Percentiles rank a stretch among this genome's conserved stretches.
Conservation (phyloP, 2,888 invertebrate genomes). For the Agriopis aurantiaria region DNA sequence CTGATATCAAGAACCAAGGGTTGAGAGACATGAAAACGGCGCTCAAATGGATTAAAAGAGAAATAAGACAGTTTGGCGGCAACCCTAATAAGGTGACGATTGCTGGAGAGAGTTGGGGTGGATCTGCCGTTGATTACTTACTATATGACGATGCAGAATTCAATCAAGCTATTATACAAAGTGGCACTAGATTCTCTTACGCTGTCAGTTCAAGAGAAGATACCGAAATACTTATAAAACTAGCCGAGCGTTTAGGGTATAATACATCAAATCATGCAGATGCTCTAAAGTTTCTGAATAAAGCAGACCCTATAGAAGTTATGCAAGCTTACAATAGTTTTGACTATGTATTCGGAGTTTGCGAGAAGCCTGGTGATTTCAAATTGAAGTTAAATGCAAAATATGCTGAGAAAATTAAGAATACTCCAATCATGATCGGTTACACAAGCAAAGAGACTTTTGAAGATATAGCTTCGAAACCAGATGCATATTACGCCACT, state of each 20-base stretch:
- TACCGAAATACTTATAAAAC: constrained; percentile 52
- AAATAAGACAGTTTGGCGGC: constrained; percentile 69
- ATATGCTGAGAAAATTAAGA: constrained; percentile 46
- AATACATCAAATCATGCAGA: constrained; percentile 47
- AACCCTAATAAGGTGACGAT: constrained; percentile 63
- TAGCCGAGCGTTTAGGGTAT: constrained; percentile 59
- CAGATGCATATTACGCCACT: constrained; percentile 46
- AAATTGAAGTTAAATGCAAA: constrained; percentile 51
- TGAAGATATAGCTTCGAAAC: constrained; percentile 46
- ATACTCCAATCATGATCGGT: constrained; percentile 58
- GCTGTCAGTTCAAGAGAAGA: constrained; percentile 55
- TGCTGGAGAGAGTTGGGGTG: constrained; percentile 71
- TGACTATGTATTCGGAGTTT: constrained; percentile 50
- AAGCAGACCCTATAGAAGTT: constrained; percentile 53
- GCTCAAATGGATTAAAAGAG: constrained; percentile 65
- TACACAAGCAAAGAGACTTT: constrained; percentile 62
- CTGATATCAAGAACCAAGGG: constrained; percentile 64
- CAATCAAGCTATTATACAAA: constrained; percentile 64
- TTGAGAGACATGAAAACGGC: constrained; percentile 69
- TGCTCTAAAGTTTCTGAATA: constrained; percentile 57
- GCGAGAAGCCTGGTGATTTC: constrained; percentile 42
- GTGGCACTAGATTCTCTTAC: constrained; percentile 59
- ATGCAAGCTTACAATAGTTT: constrained; percentile 53
- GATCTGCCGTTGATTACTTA: constrained; percentile 65
- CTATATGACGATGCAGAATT: constrained; percentile 63